These are phyloP conservation scores for Agrenia bidenticulata DNA, from an alignment of 2,888 invertebrate species.

Conservation along the genomic window DNA sequence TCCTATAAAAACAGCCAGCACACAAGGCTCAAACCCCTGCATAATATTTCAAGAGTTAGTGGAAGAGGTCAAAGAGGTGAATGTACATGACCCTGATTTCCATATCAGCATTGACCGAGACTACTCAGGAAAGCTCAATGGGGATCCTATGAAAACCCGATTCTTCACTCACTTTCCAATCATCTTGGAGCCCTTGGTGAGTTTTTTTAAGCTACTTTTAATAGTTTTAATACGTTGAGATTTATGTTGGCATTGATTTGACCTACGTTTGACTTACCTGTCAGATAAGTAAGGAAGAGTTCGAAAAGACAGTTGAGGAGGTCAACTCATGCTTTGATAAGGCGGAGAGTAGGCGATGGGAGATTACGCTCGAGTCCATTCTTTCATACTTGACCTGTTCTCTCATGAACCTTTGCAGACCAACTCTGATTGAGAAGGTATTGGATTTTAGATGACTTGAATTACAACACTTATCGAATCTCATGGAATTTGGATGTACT, in stretches of 20 bases:
- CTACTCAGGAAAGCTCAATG: neutral
- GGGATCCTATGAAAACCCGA: neutral
- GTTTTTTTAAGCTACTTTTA: slow-evolving; percentile 1
- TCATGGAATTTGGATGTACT: neutral
- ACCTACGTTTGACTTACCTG: neutral
- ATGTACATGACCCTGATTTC: slow-evolving; percentile 1
- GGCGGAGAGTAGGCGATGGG: neutral
- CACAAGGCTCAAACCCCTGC: too few relatives aligned
- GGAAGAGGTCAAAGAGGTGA: neutral
- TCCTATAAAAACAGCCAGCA: too few relatives aligned
- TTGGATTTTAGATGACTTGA: neutral
- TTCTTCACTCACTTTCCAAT: neutral
- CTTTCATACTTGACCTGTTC: neutral
- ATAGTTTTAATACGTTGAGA: too few relatives aligned
- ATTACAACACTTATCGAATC: too few relatives aligned
- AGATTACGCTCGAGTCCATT: neutral
- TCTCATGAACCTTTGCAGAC: neutral
- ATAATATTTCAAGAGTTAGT: neutral
- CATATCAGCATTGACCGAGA: neutral
- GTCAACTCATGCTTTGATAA: slow-evolving; percentile 1
- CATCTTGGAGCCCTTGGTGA: neutral
- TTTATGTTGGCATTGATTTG: too few relatives aligned
- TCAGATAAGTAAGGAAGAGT: neutral
- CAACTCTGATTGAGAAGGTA: slow-evolving; percentile 7
- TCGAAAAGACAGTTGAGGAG: neutral